Evolutionary conservation across 2,797 vertebrate genomes (phyloP), one percentile per base, ranked within the genome.

Genomic region (Phalanger gymnotis): DNA sequence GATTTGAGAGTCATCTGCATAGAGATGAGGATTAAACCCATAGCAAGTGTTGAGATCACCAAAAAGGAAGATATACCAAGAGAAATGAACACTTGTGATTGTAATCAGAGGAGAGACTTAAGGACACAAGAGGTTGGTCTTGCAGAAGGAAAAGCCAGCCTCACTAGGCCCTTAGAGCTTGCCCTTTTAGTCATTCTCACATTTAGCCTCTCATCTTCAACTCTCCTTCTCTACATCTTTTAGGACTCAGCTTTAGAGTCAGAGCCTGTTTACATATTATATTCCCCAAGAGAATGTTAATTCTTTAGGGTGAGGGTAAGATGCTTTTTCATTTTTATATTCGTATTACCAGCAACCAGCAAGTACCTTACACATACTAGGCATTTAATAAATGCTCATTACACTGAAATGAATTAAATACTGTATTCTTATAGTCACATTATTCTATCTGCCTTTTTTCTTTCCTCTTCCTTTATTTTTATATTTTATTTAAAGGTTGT

Each of bases 401-500:
- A 87, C 22, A 27, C 22, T 51, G 22, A 51, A 87, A 87, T 51
- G 25, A 87, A 87, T 87, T 47, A 87, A 87, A 87, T 87, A 51
- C 25, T 47, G 19, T 87, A 51, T 27, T 47, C 40, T 87, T 51
- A 40, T 10, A 51, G 22, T 87, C 25, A 87, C 9, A 25, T 9
- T 47, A 66, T 66, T 47, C 73, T 73, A 40, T 91, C 73, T n/a
- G 14, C 58, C 95, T 12, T 53, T 90, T 92, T 90, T 58, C 93
- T 93, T 73, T 54, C 58, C 81, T 94, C 87, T 54, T 22, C 51
- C 55, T 95, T 95, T 13, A 90, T 94, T 91, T 95, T 96, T 96
- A 87, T 95, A 95, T 96, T 96, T 96, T 96, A 93, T 95, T 97
- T 96, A 93, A 92, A 34, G 53, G 92, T 92, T 90, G 93, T 94